Evolutionary conservation across 2,797 vertebrate species (phyloP).

Genomic region (Columba guinea): DNA sequence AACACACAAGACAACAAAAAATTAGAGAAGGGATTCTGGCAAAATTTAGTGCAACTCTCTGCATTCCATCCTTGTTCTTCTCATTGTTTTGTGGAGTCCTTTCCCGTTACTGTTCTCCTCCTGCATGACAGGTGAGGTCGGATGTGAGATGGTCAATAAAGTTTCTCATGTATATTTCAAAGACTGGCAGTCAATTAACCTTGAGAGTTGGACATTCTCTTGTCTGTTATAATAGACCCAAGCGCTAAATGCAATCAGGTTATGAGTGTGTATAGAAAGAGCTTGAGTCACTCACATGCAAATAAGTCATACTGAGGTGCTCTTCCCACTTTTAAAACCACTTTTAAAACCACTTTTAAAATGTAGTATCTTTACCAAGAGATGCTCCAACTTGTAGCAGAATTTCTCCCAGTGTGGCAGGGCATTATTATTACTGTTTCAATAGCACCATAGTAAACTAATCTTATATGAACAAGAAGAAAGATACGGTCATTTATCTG

Average conservation of each 20-base stretch:
- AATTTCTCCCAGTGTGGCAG: neutral
- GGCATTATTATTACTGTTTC: neutral
- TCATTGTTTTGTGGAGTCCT: slow-evolving; percentile 40
- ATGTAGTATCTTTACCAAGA: neutral
- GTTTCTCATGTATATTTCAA: slow-evolving; percentile 73
- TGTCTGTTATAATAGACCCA: slow-evolving; percentile 53
- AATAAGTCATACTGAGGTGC: neutral
- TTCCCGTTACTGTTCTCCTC: slow-evolving; percentile 22
- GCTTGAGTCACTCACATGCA: neutral
- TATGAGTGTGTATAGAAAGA: neutral
- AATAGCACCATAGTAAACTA: neutral
- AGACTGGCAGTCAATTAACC: slow-evolving; percentile 76
- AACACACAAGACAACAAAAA: neutral
- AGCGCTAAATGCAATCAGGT: neutral
- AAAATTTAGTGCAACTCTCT: slow-evolving; percentile 1
- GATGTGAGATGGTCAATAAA: slow-evolving; percentile 66
- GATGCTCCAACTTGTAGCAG: neutral
- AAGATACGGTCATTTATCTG: neutral
- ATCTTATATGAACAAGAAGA: neutral
- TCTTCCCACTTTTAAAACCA: neutral
- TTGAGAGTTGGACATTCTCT: slow-evolving; percentile 63
- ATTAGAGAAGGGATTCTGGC: neutral
- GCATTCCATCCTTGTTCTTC: slow-evolving; percentile 60
- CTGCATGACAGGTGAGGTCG: slow-evolving; percentile 67
- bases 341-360: neutral